A percentile compares a stretch with the other conserved stretches of the same genome.
These are phyloP conservation scores for Prorops nasuta DNA, from an alignment of 1,140 invertebrate genomes.

Conservation along the genomic window DNA sequence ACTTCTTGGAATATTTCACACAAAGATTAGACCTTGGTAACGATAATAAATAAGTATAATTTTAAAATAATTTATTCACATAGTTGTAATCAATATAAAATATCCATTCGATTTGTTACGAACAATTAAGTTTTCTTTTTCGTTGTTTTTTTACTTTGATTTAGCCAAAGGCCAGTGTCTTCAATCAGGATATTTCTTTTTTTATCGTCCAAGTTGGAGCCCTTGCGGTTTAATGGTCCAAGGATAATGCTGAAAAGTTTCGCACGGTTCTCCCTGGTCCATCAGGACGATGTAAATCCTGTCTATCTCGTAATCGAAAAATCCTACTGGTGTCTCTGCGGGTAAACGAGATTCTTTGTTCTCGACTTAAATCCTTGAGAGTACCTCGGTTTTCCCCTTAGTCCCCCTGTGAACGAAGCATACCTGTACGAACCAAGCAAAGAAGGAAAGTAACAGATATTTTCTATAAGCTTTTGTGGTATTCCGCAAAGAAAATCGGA, in stretches of 20 bases:
- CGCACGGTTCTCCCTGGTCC: slow-evolving; percentile 9
- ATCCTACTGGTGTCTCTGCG: slow-evolving; percentile 16
- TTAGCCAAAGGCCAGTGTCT: no score
- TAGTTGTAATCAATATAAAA: no score
- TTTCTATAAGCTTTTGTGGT: slow-evolving; percentile 14
- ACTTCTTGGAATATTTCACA: no score
- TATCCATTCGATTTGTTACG: no score
- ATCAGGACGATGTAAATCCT: slow-evolving; percentile 28
- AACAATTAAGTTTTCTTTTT: no score
- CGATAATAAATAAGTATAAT: no score
- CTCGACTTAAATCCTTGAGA: slow-evolving; percentile 35
- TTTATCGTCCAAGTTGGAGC: slow-evolving; percentile 5
- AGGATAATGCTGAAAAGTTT: slow-evolving; percentile 26
- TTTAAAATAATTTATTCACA: no score
- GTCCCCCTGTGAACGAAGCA: slow-evolving; percentile 6
- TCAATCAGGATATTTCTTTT: not conserved
- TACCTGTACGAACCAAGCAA: not conserved
- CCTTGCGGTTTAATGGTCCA: slow-evolving; percentile 17
- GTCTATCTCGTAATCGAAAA: slow-evolving; percentile 35
- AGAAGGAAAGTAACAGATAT: slow-evolving; percentile 16
- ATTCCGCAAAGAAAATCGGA: not conserved
- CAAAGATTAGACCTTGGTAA: no score
- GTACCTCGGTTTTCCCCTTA: slow-evolving; percentile 30
- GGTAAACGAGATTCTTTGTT: slow-evolving; percentile 34
- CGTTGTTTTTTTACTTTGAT: no score